Percentiles rank a stretch among this genome's conserved stretches.
Conservation (phyloP, 2,113 vertebrate species). For the Spermophilus dauricus region DNA sequence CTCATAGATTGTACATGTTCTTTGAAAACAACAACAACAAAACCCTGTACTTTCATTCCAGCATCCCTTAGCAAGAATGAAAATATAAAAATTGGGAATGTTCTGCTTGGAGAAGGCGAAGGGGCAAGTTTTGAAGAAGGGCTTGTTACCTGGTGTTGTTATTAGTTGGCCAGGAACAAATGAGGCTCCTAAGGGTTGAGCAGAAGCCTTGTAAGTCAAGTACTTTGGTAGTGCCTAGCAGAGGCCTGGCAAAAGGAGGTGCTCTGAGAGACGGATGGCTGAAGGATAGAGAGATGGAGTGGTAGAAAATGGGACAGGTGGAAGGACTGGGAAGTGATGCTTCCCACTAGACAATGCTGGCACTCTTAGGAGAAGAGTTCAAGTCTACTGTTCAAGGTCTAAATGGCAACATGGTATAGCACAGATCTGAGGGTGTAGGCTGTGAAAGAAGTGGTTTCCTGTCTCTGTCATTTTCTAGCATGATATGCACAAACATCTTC, state of each 20-base stretch:
- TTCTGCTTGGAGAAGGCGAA: neutral
- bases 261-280: neutral
- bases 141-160: neutral
- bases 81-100: neutral
- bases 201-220: too few relatives aligned
- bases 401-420: accelerated
- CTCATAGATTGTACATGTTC: neutral
- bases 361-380: neutral
- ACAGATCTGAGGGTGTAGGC: accelerated
- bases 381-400: neutral
- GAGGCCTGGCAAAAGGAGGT: too few relatives aligned
- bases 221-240: neutral
- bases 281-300: neutral
- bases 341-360: neutral
- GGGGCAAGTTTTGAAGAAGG: neutral
- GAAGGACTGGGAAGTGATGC: too few relatives aligned
- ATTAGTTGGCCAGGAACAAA: accelerated
- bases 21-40: neutral
- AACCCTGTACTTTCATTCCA: neutral
- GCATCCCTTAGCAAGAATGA: neutral
- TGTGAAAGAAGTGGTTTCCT: neutral
- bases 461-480: neutral
- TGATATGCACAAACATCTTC: neutral
- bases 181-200: neutral
- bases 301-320: neutral